Evolutionary conservation across 2,113 vertebrate genomes (phyloP).

Genomic region (Catharus bicknelli): DNA sequence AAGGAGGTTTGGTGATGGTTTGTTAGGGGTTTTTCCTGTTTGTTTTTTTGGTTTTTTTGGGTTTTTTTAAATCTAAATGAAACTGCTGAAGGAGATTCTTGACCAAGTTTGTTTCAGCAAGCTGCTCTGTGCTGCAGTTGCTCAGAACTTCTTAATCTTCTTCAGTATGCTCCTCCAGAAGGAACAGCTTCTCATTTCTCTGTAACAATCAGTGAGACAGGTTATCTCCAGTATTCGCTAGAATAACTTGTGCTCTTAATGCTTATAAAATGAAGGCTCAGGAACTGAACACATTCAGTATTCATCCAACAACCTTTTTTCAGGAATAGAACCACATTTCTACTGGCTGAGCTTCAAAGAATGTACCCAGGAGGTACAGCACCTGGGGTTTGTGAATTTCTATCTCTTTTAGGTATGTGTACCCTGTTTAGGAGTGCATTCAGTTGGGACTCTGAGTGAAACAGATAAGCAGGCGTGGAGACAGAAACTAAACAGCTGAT

Average conservation of each 20-base stretch:
- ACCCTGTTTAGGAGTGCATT: neutral
- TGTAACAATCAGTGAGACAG: neutral
- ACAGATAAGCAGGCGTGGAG: neutral
- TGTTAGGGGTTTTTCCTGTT: no score
- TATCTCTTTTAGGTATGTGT: neutral
- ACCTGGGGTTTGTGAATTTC: neutral
- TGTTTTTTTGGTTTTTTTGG: no score
- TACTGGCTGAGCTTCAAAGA: constrained; percentile 5
- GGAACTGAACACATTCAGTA: neutral
- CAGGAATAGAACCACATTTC: neutral
- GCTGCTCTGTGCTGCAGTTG: neutral
- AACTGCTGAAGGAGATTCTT: neutral
- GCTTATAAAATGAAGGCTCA: neutral
- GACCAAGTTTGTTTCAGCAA: neutral
- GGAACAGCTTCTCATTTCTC: neutral
- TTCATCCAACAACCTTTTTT: neutral
- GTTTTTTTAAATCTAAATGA: neutral
- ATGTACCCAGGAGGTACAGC: neutral
- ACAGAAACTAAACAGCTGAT: neutral
- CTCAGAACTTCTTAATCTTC: neutral
- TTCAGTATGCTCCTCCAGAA: neutral
- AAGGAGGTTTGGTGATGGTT: neutral
- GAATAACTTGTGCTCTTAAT: neutral
- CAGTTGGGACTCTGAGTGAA: neutral
- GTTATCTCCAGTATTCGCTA: neutral